Conservation (phyloP, 2,113 vertebrate genomes). For the Tiliqua scincoides region DNA sequence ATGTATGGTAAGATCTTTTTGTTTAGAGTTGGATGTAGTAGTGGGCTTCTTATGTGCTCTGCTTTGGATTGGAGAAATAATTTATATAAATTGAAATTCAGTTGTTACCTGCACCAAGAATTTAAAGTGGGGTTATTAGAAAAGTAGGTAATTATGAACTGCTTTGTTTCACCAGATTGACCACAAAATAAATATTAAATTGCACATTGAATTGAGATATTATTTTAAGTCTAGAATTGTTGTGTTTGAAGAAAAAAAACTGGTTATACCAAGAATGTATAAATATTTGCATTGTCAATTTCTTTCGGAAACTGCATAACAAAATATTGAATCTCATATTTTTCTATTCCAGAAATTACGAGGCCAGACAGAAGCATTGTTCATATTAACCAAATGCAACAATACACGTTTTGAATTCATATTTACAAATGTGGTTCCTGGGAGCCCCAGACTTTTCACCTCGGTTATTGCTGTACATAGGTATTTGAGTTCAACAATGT, state of each 20-base stretch:
- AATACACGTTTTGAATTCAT: slow-evolving; percentile 98
- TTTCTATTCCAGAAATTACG: slow-evolving; percentile 89
- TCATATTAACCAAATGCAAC: slow-evolving; percentile 97
- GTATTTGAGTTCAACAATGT: slow-evolving; percentile 71
- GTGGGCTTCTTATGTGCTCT: neutral
- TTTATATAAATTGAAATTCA: neutral
- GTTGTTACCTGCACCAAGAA: neutral
- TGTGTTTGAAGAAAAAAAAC: too few species aligned
- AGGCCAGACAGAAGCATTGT: slow-evolving; percentile 97
- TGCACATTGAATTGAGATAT: neutral
- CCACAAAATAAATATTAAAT: neutral
- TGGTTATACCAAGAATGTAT: neutral
- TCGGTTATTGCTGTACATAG: slow-evolving; percentile 99
- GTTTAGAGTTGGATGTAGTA: neutral
- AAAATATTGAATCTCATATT: slow-evolving; percentile 35
- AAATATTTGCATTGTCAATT: slow-evolving; percentile 21
- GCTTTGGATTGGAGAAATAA: neutral
- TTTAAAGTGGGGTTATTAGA: neutral
- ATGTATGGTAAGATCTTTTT: neutral
- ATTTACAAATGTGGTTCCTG: slow-evolving; percentile 96
- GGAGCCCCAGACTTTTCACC: slow-evolving; percentile 95
- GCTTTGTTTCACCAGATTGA: neutral
- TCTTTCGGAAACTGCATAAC: neutral
- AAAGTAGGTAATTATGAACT: neutral
- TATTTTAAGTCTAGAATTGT: too few species aligned